Evolutionary conservation across 2,113 vertebrate species (phyloP).

Genomic region (Tachysurus fulvidraco): DNA sequence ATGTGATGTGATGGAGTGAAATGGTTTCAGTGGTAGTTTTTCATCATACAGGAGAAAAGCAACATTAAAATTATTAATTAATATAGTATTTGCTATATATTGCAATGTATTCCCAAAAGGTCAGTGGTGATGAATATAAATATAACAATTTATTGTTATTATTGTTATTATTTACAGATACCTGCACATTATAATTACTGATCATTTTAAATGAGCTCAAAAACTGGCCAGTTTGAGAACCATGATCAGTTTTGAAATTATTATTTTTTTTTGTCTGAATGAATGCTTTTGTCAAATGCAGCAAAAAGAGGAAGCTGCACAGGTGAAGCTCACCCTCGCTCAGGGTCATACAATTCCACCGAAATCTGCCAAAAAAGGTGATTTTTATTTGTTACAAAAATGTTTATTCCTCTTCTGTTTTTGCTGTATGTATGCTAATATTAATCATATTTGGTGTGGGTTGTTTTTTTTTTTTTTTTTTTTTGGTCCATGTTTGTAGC

Average conservation of each 20-base stretch:
- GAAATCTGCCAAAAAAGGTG: slow-evolving; percentile 69
- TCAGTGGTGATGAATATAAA: too few species aligned
- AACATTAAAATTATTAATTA: not conserved
- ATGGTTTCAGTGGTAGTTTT: too few species aligned
- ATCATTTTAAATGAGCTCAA: not conserved
- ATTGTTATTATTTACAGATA: not conserved
- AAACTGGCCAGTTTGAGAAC: not conserved
- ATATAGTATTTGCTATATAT: not conserved
- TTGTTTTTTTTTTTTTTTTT: too few species aligned
- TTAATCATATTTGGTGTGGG: slow-evolving; percentile 14
- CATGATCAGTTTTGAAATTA: not conserved
- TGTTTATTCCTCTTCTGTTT: not conserved
- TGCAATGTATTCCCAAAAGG: not conserved
- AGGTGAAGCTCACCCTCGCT: slow-evolving; percentile 64
- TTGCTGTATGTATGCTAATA: not conserved
- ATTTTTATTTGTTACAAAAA: not conserved
- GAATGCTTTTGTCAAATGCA: not conserved
- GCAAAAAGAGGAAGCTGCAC: slow-evolving; percentile 61
- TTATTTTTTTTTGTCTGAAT: slow-evolving; percentile 42
- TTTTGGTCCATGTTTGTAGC: slow-evolving; percentile 48
- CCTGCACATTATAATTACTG: not conserved
- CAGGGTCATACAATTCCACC: slow-evolving; percentile 63
- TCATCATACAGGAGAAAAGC: too few species aligned
- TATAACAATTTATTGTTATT: too few species aligned
- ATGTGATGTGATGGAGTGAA: too few species aligned